Percentiles rank a stretch among this genome's conserved stretches.
Conservation (phyloP, 2,888 invertebrate species). For the Dendrolimus pini region DNA sequence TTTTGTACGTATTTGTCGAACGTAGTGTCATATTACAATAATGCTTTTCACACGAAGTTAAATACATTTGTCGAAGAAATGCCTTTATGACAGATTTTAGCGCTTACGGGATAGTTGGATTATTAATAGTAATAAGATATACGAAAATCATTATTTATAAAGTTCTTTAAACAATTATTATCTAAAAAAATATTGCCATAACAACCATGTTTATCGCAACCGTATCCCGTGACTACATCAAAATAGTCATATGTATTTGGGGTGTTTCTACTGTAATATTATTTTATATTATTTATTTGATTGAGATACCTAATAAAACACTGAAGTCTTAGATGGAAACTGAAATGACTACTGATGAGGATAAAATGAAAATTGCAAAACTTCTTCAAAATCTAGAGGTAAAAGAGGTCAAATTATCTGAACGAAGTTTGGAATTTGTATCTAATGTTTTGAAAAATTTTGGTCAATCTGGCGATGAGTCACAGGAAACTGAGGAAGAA, state of each 20-base stretch:
- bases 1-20: slow-evolving; percentile 31
- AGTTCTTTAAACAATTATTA: no score
- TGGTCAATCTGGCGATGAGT: slow-evolving; percentile 33
- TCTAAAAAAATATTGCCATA: no score
- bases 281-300: no score
- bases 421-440: slow-evolving; percentile 44
- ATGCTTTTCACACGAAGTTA: slow-evolving; percentile 25
- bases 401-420: slow-evolving; percentile 50
- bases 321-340: no score
- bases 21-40: slow-evolving; percentile 24
- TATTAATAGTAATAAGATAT: no score
- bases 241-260: no score
- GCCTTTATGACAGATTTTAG: slow-evolving; percentile 12
- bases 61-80: slow-evolving; percentile 27
- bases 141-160: no score
- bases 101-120: no score
- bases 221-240: no score
- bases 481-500: slow-evolving; percentile 20
- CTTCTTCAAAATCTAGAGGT: slow-evolving; percentile 53
- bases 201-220: no score
- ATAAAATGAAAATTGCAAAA: slow-evolving; percentile 51
- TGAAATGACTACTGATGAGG: slow-evolving; percentile 59
- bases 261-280: no score
- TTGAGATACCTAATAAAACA: no score
- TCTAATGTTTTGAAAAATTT: slow-evolving; percentile 47